Percentiles rank a stretch among this genome's conserved stretches.
phyloP scores from a whole-genome alignment of 2,888 invertebrate genomes.

The Eupithecia dodoneata region DNA sequence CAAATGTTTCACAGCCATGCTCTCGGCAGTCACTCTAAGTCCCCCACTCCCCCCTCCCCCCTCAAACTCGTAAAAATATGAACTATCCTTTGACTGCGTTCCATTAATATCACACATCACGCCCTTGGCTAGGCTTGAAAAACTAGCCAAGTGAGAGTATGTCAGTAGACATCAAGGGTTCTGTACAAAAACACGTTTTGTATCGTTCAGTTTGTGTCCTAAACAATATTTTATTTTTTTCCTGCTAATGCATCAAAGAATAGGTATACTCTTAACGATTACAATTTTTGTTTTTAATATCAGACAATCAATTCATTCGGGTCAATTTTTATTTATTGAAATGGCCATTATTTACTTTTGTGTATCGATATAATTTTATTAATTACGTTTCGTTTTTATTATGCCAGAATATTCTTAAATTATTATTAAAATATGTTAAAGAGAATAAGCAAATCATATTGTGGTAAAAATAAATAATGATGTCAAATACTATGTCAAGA shows the following conservation, averaged over 20 bases:
- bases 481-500: too few relatives aligned
- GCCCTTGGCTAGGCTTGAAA: conserved; percentile 52
- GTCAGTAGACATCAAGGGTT: neutral
- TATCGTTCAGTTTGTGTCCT: neutral
- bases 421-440: too few relatives aligned
- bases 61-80: conserved; percentile 24
- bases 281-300: neutral
- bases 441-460: too few relatives aligned
- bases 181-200: neutral
- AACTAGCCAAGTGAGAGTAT: conserved; percentile 31
- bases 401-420: too few relatives aligned
- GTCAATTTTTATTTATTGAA: too few relatives aligned
- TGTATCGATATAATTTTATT: too few relatives aligned
- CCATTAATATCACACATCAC: conserved; percentile 56
- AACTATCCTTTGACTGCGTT: conserved; percentile 40
- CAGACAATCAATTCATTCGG: too few relatives aligned
- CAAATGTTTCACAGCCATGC: neutral
- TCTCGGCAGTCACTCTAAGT: conserved; percentile 5
- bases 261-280: neutral
- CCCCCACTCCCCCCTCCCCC: neutral
- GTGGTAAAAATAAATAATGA: too few relatives aligned
- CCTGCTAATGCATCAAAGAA: neutral
- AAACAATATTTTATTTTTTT: neutral
- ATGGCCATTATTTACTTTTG: too few relatives aligned
- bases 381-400: too few relatives aligned